Evolutionary conservation across 1,140 invertebrate genomes (phyloP), one percentile per base, ranked within the genome.

Genomic region (Drosophila cardini): DNA sequence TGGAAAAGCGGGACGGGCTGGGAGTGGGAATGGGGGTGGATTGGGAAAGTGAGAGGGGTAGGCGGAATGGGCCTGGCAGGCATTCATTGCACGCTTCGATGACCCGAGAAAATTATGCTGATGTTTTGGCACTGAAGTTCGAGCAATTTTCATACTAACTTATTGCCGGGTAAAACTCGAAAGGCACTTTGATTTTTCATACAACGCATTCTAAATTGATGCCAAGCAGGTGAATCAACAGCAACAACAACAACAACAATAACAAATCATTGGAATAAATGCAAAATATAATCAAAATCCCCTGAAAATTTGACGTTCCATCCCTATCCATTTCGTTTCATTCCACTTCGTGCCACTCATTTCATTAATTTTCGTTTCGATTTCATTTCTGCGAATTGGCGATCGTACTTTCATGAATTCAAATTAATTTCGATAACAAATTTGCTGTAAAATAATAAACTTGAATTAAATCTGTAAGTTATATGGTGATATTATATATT

Each of bases 91-190:
- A 80, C 74, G 80, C 80, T 84, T 83, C 46, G 60, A 50, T 83
- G 80, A 84, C 76, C 80, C 80, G 58, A 76, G 78, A 83, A 68
- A 83, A 78, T 75, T 56, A 58, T 72, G 71, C 38, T 45, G 64
- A 73, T 60, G 71, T 48, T 56, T 69, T 56, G 40, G 56, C 34
- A 21, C 36, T 53, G 30, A 36, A 53, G 50, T 53, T 64, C 46
- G 53, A 55, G 55, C 62, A 72, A 61, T 72, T 72, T 72, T 67
- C 55, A 45, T 58, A 72, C 16, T 21, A 15, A 45, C 16, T 21
- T 30, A 45, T 56, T 18, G 34, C 10, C 21, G 30, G 16, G 30
- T 3, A 26, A 32, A 30, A 36, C 48, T 74, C 65, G 60, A 64
- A 52, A 34, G 67, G 67, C 45, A 55, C 67, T 75, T 64, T 72